Conservation (phyloP, 1,140 invertebrate genomes). For the Ips nitidus region DNA sequence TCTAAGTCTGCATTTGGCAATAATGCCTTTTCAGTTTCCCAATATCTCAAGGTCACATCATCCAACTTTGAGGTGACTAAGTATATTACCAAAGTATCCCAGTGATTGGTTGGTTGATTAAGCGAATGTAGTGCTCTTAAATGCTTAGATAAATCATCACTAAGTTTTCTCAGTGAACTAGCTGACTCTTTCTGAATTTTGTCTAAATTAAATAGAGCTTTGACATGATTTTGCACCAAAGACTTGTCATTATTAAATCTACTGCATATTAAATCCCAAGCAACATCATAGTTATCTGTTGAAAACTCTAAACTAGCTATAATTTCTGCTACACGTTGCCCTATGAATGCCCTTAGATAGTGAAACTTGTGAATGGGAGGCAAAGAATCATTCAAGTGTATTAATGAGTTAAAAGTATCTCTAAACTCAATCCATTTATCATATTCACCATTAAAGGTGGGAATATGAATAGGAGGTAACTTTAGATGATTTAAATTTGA, state of each 20-base stretch:
- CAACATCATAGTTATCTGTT: slow-evolving; percentile 40
- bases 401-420: slow-evolving; percentile 44
- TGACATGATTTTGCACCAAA: slow-evolving; percentile 42
- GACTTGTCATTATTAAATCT: slow-evolving; percentile 41
- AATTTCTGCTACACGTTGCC: slow-evolving; percentile 32
- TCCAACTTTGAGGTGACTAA: slow-evolving; percentile 3
- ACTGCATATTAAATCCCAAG: slow-evolving; percentile 37
- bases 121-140: slow-evolving; percentile 1
- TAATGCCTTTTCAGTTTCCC: slow-evolving; percentile 4
- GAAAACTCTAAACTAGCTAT: slow-evolving; percentile 41
- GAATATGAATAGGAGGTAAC: slow-evolving; percentile 23
- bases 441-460: slow-evolving; percentile 37
- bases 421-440: slow-evolving; percentile 47
- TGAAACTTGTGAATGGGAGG: slow-evolving; percentile 45
- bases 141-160: slow-evolving; percentile 15
- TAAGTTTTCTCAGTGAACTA: neutral
- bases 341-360: slow-evolving; percentile 35
- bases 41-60: slow-evolving; percentile 1
- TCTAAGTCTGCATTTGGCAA: slow-evolving; percentile 3
- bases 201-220: slow-evolving; percentile 40
- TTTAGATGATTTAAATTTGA: slow-evolving; percentile 7
- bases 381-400: slow-evolving; percentile 43
- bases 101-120: slow-evolving; percentile 11
- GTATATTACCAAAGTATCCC: slow-evolving; percentile 16
- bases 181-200: slow-evolving; percentile 41